A percentile compares a stretch with the other conserved stretches of the same genome.
Evolutionary conservation across 2,113 vertebrate species (phyloP).

Genomic region (Nansenia antarctica): DNA sequence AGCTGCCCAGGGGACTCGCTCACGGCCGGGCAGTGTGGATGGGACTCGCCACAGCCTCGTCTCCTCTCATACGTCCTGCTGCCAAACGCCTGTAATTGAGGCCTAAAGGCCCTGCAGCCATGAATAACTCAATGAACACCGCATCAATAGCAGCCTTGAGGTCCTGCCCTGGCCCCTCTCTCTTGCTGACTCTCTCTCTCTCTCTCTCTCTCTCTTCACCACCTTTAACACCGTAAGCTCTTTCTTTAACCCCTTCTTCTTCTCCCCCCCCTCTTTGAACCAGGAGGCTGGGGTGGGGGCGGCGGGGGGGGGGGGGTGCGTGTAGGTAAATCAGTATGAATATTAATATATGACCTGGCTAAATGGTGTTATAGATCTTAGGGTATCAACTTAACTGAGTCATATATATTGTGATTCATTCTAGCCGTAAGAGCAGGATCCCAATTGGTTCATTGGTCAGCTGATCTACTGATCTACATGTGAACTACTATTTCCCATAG

Average conservation of each 20-base stretch:
- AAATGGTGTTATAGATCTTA: too few relatives aligned
- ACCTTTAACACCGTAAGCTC: too few relatives aligned
- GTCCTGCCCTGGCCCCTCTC: not conserved
- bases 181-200: not conserved
- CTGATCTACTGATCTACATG: too few relatives aligned
- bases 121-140: not conserved
- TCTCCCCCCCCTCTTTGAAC: not conserved
- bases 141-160: not conserved
- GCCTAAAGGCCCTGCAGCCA: not conserved
- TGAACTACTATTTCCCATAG: too few relatives aligned
- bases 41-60: constrained; percentile 47
- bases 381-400: too few relatives aligned
- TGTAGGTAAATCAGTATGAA: too few relatives aligned
- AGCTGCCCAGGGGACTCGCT: constrained; percentile 67
- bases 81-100: not conserved
- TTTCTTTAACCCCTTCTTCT: not conserved
- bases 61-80: constrained; percentile 16
- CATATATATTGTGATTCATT: too few relatives aligned
- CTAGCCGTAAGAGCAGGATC: too few relatives aligned
- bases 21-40: constrained; percentile 36
- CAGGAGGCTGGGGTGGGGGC: too few relatives aligned
- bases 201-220: not conserved
- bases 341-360: too few relatives aligned
- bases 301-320: too few relatives aligned
- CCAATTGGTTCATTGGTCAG: too few relatives aligned